Evolutionary conservation across 2,888 invertebrate genomes (phyloP).

Genomic region (Apantesis nais): DNA sequence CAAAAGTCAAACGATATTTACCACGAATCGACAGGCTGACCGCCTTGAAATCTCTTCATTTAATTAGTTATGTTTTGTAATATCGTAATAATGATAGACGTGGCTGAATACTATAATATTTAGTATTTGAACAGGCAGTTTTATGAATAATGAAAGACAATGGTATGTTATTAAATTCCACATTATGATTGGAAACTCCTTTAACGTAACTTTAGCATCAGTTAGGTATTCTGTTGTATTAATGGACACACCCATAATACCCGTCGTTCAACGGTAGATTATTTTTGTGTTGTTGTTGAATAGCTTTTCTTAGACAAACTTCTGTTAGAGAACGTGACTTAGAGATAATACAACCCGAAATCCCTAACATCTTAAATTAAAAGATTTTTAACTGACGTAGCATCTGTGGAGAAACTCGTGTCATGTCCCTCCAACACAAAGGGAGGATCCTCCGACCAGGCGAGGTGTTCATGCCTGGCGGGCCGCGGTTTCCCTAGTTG

Average conservation of each 20-base stretch:
- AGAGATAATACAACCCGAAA: not conserved
- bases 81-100: not conserved
- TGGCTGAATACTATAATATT: not conserved
- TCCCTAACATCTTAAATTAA: no score
- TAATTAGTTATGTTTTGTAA: not conserved
- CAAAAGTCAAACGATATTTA: not conserved
- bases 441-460: no score
- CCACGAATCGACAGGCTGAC: not conserved
- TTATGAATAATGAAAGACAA: not conserved
- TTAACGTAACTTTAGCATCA: not conserved
- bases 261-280: no score
- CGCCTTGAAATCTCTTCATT: not conserved
- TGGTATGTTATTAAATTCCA: constrained; percentile 3
- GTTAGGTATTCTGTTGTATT: not conserved
- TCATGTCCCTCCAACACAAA: no score
- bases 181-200: not conserved
- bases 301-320: not conserved
- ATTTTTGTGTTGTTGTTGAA: no score
- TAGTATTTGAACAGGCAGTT: not conserved
- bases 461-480: no score
- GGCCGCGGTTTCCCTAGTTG: no score
- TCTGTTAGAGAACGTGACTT: not conserved
- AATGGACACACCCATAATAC: not conserved
- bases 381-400: no score
- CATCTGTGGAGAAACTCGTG: no score